These are phyloP conservation scores for Anagrus nilaparvatae DNA, from an alignment of 1,140 invertebrate species.

Conservation along the genomic window DNA sequence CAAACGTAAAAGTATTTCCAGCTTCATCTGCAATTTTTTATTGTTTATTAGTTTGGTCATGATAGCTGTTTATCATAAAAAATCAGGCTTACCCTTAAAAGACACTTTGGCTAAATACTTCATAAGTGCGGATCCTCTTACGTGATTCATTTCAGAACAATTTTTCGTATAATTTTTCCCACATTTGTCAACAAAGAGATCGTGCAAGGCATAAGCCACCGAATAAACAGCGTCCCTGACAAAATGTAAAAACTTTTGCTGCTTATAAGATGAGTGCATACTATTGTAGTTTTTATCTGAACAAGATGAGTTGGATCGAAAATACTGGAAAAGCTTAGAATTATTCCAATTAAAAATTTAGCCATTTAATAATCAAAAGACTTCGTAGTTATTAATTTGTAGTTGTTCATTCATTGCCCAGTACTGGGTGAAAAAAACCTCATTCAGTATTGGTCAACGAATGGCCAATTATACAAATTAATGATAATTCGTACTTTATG, in stretches of 20 bases:
- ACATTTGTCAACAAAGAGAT: slow-evolving; percentile 39
- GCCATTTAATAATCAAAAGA: too few relatives aligned
- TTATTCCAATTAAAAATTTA: too few relatives aligned
- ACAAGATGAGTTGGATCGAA: too few relatives aligned
- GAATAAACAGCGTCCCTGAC: slow-evolving; percentile 48
- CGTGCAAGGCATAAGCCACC: slow-evolving; percentile 44
- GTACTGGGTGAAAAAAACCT: too few relatives aligned
- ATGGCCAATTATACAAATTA: too few relatives aligned
- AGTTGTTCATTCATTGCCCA: too few relatives aligned
- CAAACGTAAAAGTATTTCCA: slow-evolving; percentile 39
- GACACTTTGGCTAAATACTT: slow-evolving; percentile 42
- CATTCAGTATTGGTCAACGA: too few relatives aligned
- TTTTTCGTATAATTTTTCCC: slow-evolving; percentile 28
- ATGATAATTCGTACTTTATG: too few relatives aligned
- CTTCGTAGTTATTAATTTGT: too few relatives aligned
- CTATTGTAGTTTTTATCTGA: too few relatives aligned
- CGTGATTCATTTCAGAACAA: slow-evolving; percentile 38
- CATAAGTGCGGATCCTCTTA: slow-evolving; percentile 36
- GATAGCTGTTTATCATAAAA: neutral
- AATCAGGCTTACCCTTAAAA: slow-evolving; percentile 39
- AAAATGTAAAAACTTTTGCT: slow-evolving; percentile 45
- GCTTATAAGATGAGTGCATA: too few relatives aligned
- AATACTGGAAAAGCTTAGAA: too few relatives aligned
- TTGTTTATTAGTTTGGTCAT: neutral
- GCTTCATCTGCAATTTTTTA: slow-evolving; percentile 37